phyloP scores from a whole-genome alignment of 35 echinoderm and acorn worm genomes.

The Ophiothrix spiculata region DNA sequence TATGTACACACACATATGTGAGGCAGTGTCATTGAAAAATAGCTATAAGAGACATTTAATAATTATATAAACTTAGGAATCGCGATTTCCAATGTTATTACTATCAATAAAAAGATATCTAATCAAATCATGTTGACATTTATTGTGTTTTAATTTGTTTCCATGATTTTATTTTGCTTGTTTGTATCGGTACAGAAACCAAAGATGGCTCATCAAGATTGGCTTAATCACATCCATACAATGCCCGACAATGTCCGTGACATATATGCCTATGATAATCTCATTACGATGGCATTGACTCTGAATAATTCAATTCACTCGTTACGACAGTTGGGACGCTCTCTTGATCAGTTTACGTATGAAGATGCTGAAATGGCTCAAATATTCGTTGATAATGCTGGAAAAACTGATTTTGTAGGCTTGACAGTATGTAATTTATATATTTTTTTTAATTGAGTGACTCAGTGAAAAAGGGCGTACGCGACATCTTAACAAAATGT shows the following conservation, averaged over 20 bases:
- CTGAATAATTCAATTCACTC: constrained; percentile 39
- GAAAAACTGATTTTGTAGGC: constrained; percentile 26
- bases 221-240: neutral
- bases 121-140: no score
- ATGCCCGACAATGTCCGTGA: constrained; percentile 42
- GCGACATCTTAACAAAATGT: no score
- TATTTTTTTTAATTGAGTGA: no score
- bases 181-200: constrained; percentile 22
- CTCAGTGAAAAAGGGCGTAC: no score
- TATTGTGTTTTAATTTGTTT: neutral
- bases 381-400: constrained; percentile 13
- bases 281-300: constrained; percentile 46
- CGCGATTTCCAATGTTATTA: no score
- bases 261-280: constrained; percentile 48
- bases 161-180: neutral
- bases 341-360: constrained; percentile 42
- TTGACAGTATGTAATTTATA: constrained; percentile 27
- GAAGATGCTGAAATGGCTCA: constrained; percentile 36
- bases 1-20: no score
- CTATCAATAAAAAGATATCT: no score
- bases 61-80: no score
- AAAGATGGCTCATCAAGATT: constrained; percentile 14
- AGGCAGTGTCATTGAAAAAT: no score
- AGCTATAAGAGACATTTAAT: no score
- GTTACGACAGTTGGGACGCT: neutral